Base-by-base conservation (phyloP, 2,888 invertebrate genomes). In the Trichopoda pennipes region DNA sequence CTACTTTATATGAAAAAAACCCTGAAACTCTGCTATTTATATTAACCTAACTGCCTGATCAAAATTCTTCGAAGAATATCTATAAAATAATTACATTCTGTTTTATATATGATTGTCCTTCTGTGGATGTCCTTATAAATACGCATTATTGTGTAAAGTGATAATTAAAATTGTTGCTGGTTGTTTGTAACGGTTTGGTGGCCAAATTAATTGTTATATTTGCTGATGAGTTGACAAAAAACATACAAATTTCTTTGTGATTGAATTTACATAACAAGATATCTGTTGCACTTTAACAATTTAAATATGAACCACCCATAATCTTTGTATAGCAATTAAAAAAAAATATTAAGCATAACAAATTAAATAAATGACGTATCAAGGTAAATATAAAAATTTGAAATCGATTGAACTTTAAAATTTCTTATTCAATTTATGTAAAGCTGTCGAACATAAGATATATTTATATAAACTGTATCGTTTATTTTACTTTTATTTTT, bases 111-210 rank as follows among this genome's bases (percentile, higher is more conserved):
- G 16, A 58, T 21, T 69, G 32, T 32, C 21, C 53, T 35, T 21
- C 32, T 63, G 47, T n/a, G n/a, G n/a, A n/a, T n/a, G n/a, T n/a
- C n/a, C 21, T 16, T 16, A 19, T 60, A n/a, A n/a, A 28, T 69
- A 9, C 12, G 73, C 28, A 73, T 53, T 35, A 21, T 60, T 51
- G 66, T 47, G 66, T 61, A 66, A 78, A 73, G 73, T 68, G 66
- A 68, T 73, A 74, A 79, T 68, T 68, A 74, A 73, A 68, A 61
- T 35, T 35, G 32, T 23, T 79, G 60, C 49, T 60, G 66, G 32
- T 61, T 17, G 17, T 49, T 10, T 8, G 28, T 28, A 28, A 28
- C 14, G 21, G 3, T 7, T 10, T 58, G 17, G 9, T 51, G 17
- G 38, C 38, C 47, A 38, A 60, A 44, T 23, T 66, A 44, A 28